A percentile compares a stretch with the other conserved stretches of the same genome.
These are phyloP conservation scores for Danio rerio DNA, from an alignment of 2,113 vertebrate genomes.

Conservation along the genomic window GRCz12tu NC_133179.1:5757501-5758000, in stretches of 20 bases:
- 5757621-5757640: background rate
- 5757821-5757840: no score
- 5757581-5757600: conserved; percentile 1
- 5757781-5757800: background rate
- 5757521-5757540: conserved; percentile 62
- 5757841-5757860: no score
- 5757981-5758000: no score
- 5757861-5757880: no score
- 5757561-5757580: conserved; percentile 57
- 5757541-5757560: conserved; percentile 47
- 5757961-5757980: no score
- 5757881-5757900: no score
- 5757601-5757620: conserved; percentile 12
- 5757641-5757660: background rate
- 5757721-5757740: background rate
- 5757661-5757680: background rate
- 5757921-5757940: no score
- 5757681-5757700: background rate
- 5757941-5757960: no score
- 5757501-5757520: conserved; percentile 57
- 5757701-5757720: background rate
- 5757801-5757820: background rate
- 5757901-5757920: no score
- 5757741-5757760: background rate
- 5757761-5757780: background rate